Conservation (phyloP, 2,113 vertebrate species). For the Cyphomyrus discorhynchus region DNA sequence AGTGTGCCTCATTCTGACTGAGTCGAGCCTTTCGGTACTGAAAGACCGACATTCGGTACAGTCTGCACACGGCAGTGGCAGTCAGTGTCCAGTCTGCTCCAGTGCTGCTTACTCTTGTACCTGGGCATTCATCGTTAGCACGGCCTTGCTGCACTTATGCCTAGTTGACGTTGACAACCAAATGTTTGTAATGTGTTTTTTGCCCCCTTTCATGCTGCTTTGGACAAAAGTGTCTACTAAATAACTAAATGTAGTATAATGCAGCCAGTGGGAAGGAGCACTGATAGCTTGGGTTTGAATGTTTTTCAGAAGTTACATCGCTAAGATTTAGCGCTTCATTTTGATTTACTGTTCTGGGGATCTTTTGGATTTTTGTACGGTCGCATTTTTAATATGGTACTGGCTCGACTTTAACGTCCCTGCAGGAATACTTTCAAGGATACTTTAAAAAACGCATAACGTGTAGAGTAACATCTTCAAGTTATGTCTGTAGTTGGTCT, state of each 20-base stretch:
- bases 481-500: not conserved
- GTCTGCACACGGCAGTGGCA: not conserved
- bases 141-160: not conserved
- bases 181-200: not conserved
- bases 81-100: not conserved
- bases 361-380: not conserved
- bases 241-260: not conserved
- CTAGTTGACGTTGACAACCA: not conserved
- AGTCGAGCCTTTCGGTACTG: not conserved
- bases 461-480: not conserved
- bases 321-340: not conserved
- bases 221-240: not conserved
- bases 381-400: not conserved
- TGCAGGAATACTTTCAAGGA: not conserved
- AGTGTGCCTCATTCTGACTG: not conserved
- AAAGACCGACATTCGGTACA: too few relatives aligned
- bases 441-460: not conserved
- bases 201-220: not conserved
- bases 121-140: not conserved
- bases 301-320: not conserved
- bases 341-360: not conserved
- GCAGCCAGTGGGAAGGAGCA: not conserved
- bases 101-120: not conserved
- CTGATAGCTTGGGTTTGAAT: not conserved
- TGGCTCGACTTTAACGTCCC: not conserved